A percentile compares a stretch with the other conserved stretches of the same genome.
Conservation (phyloP, 2,797 vertebrate species). For the Coracias cyanogaster region DNA sequence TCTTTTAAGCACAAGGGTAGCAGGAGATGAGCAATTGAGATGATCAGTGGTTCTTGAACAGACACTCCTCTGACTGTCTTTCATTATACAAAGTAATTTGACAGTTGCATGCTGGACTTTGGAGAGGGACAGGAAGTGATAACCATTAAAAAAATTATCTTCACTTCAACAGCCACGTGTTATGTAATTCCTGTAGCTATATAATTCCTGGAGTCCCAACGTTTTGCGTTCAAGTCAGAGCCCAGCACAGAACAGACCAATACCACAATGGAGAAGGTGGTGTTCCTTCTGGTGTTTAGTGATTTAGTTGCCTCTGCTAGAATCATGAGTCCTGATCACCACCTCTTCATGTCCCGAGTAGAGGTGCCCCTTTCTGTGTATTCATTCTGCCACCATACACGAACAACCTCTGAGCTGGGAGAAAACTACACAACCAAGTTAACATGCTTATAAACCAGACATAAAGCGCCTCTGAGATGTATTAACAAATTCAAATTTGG, state of each 20-base stretch:
- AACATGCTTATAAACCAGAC: background rate
- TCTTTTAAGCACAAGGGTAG: background rate
- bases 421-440: background rate
- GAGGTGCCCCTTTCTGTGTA: background rate
- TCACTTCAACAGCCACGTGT: background rate
- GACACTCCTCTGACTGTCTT: background rate
- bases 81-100: background rate
- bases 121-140: fast-evolving
- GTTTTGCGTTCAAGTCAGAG: background rate
- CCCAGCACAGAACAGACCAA: background rate
- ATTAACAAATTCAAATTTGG: background rate
- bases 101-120: background rate
- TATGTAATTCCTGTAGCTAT: fast-evolving
- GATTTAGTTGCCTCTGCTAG: background rate
- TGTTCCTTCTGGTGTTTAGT: background rate
- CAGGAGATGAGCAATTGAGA: background rate
- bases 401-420: background rate
- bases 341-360: background rate
- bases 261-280: fast-evolving
- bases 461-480: background rate
- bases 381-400: fast-evolving
- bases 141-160: background rate
- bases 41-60: background rate
- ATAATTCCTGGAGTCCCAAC: background rate
- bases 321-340: background rate